These are phyloP conservation scores for Drosophila leonis DNA, from an alignment of 2,888 invertebrate genomes.

Conservation along the genomic window DNA sequence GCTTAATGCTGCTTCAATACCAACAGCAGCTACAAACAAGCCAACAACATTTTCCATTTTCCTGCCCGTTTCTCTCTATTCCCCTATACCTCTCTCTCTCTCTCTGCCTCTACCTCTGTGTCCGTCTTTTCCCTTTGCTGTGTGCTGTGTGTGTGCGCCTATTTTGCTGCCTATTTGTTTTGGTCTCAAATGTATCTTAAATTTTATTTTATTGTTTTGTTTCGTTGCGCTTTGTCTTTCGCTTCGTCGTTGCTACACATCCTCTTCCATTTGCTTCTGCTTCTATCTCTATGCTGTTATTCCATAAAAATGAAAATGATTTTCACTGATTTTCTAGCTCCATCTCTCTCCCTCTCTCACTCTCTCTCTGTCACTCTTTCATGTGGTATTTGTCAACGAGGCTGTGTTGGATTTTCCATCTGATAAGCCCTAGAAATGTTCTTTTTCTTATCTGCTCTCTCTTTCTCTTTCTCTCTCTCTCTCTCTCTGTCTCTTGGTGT, in stretches of 20 bases:
- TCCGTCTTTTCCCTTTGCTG: constrained; percentile 4
- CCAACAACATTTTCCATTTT: constrained; percentile 66
- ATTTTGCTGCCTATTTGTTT: constrained; percentile 78
- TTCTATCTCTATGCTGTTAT: constrained; percentile 28
- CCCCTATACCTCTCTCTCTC: not conserved
- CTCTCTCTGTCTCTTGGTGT: constrained; percentile 11
- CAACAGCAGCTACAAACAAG: constrained; percentile 43
- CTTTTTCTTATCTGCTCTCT: constrained; percentile 12
- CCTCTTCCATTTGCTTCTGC: constrained; percentile 18
- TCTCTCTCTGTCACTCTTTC: not conserved
- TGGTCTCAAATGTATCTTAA: constrained; percentile 81
- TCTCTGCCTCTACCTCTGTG: not conserved
- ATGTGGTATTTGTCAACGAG: constrained; percentile 46
- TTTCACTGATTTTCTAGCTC: constrained; percentile 61
- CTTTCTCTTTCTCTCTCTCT: constrained; percentile 7
- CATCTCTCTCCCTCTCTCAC: constrained; percentile 1
- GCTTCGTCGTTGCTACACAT: constrained; percentile 21
- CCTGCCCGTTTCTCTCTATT: constrained; percentile 26
- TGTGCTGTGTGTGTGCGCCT: constrained; percentile 50
- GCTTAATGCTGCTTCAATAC: constrained; percentile 35
- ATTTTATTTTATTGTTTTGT: constrained; percentile 81
- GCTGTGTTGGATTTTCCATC: constrained; percentile 55
- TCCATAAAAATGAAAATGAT: constrained; percentile 71
- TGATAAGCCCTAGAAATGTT: constrained; percentile 52
- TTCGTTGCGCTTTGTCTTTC: constrained; percentile 33